Base-by-base conservation (phyloP, 2,888 invertebrate species). In the Eulithis testata region DNA sequence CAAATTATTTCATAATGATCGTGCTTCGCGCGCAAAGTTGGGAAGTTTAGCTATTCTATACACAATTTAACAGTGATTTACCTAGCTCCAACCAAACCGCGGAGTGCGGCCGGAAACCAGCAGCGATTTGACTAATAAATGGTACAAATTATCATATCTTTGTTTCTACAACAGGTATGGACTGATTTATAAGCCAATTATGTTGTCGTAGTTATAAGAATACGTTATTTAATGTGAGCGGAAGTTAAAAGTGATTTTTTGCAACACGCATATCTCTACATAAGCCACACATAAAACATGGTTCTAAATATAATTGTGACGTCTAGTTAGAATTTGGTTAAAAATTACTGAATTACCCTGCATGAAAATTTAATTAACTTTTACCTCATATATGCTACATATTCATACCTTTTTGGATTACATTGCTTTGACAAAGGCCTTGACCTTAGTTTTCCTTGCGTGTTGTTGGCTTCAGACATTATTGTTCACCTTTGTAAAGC, bases 101-200 rank as follows among this genome's bases (percentile, higher is more conserved):
- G n/a, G 59, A 43, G 21, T 7, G 14, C 21, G 12, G 51, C 52
- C 64, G 65, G 68, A 52, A 70, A 56, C 60, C 57, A 12, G 60
- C 62, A 40, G 62, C 65, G 60, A 66, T 72, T 66, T 69, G 64
- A 60, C 63, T 66, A 67, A 70, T 64, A 51, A 72, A 73, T 68
- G 66, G 67, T 56, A 58, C 47, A 52, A 69, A 73, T 70, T 70
- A 73, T 73, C 72, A 73, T 73, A 73, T 70, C 69, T 58, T n/a
- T 37, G 53, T 21, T 43, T 45, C 56, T 54, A 53, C 45, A 55
- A 68, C 69, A 71, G 66, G 71, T 69, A 68, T 57, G 53, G 60
- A 8, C 58, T 66, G 57, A 71, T 64, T 68, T 61, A 62, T 49
- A 57, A 37, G 58, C 49, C 60, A 55, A 60, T 55, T 60, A 65